phyloP scores from a whole-genome alignment of 2,113 vertebrate species.

The Stegastes partitus region DNA sequence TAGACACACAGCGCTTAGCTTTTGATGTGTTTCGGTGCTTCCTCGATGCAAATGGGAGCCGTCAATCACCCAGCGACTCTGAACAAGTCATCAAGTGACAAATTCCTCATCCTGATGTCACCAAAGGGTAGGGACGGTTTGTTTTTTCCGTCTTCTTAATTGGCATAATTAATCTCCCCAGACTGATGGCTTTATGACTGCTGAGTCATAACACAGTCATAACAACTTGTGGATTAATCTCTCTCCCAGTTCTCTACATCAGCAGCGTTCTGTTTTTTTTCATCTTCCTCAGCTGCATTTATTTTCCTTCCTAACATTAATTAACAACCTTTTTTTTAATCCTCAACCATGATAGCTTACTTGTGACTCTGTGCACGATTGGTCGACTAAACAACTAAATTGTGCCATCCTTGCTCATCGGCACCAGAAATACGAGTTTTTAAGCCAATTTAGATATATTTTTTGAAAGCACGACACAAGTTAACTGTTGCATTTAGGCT shows the following conservation, averaged over 20 bases:
- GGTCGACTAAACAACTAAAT: no score
- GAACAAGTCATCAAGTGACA: conserved; percentile 66
- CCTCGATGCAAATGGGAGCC: conserved; percentile 26
- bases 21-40: conserved; percentile 30
- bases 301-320: neutral
- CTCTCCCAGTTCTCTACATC: conserved; percentile 23
- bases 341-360: neutral
- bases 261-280: conserved; percentile 5
- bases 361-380: no score
- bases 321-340: neutral
- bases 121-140: conserved; percentile 50
- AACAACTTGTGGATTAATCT: conserved; percentile 37
- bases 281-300: conserved; percentile 12
- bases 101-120: conserved; percentile 73
- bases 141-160: conserved; percentile 60
- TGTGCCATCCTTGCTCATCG: no score
- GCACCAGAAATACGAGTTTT: no score
- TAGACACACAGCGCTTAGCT: conserved; percentile 15
- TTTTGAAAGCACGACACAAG: no score
- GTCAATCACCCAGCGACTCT: conserved; percentile 39
- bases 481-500: no score
- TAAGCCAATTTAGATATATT: no score
- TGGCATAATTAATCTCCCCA: conserved; percentile 66
- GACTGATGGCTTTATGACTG: conserved; percentile 51
- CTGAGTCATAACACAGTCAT: conserved; percentile 30